A percentile compares a stretch with the other conserved stretches of the same genome.
These are phyloP conservation scores for Lapara coniferarum DNA, from an alignment of 2,888 invertebrate species.

Conservation along the genomic window DNA sequence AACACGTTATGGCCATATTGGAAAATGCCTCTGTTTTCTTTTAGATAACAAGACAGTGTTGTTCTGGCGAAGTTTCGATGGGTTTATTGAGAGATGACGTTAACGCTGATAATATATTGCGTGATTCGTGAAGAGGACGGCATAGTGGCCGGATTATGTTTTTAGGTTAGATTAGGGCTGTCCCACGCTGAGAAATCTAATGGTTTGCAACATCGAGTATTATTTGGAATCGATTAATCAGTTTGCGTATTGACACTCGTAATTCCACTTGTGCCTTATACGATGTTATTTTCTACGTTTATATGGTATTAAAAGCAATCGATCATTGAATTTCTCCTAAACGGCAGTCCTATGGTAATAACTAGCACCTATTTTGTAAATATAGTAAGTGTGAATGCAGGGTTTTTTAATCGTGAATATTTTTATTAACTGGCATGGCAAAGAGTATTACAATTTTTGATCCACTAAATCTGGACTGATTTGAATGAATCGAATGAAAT, in stretches of 20 bases:
- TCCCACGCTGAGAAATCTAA: neutral
- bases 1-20: neutral
- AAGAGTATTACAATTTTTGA: too few relatives aligned
- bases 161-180: neutral
- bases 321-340: too few relatives aligned
- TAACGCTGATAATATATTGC: slow-evolving; percentile 1
- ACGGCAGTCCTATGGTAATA: neutral
- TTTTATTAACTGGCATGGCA: too few relatives aligned
- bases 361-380: neutral
- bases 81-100: slow-evolving; percentile 6
- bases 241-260: too few relatives aligned
- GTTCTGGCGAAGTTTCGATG: slow-evolving; percentile 2
- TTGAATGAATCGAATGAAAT: too few relatives aligned
- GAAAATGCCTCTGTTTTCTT: neutral
- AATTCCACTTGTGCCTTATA: too few relatives aligned
- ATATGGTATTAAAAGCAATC: too few relatives aligned
- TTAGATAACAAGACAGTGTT: slow-evolving; percentile 9
- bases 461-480: too few relatives aligned
- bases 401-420: neutral
- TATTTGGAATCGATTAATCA: neutral
- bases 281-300: too few relatives aligned
- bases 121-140: slow-evolving; percentile 30
- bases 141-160: slow-evolving; percentile 5
- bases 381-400: neutral
- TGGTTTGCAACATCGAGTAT: neutral